Evolutionary conservation across 2,888 invertebrate species (phyloP).

Genomic region (Patella ulyssiponensis): DNA sequence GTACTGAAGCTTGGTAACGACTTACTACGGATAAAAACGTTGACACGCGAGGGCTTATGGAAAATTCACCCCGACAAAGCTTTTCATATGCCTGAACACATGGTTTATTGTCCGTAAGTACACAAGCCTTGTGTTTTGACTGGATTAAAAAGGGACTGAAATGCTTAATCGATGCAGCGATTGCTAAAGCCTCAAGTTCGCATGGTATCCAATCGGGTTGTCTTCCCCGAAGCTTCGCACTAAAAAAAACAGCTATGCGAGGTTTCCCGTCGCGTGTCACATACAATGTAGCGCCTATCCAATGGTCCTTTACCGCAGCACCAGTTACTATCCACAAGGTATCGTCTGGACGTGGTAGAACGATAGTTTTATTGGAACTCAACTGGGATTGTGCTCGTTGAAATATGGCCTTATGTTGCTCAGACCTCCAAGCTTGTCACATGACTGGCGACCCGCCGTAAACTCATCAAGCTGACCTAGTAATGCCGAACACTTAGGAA

Average conservation of each 20-base stretch:
- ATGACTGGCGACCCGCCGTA: slow-evolving; percentile 3
- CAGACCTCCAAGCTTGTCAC: slow-evolving; percentile 30
- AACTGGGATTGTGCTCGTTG: slow-evolving; percentile 3
- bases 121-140: slow-evolving; percentile 26
- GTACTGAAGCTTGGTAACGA: slow-evolving; percentile 30
- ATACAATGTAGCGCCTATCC: slow-evolving; percentile 48
- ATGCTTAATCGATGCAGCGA: slow-evolving; percentile 41
- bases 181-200: slow-evolving; percentile 46
- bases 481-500: slow-evolving; percentile 24
- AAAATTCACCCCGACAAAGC: slow-evolving; percentile 43
- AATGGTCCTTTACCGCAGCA: slow-evolving; percentile 5
- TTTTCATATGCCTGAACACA: slow-evolving; percentile 48
- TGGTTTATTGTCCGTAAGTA: slow-evolving; percentile 25
- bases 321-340: too few species aligned
- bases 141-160: slow-evolving; percentile 41
- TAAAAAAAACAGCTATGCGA: slow-evolving; percentile 44
- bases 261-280: slow-evolving; percentile 30
- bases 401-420: slow-evolving; percentile 18
- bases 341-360: slow-evolving; percentile 27
- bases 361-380: slow-evolving; percentile 26
- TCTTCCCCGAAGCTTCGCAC: slow-evolving; percentile 43
- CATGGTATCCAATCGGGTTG: slow-evolving; percentile 42
- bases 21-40: slow-evolving; percentile 41
- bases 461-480: slow-evolving; percentile 29
- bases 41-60: too few species aligned